Evolutionary conservation across 2,113 vertebrate species (phyloP).

Genomic region (Indri indri): DNA sequence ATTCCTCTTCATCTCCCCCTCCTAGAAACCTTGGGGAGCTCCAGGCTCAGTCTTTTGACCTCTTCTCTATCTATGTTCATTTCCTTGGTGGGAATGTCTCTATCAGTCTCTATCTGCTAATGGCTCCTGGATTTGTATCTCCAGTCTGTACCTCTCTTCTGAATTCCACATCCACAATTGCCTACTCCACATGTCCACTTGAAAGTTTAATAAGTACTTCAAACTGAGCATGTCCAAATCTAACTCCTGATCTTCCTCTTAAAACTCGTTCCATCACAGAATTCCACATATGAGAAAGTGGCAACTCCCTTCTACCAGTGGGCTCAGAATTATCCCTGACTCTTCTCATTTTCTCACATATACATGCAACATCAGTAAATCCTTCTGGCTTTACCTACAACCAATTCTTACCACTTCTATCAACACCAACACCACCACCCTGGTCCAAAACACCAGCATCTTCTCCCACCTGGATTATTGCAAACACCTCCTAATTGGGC

Average conservation of each 20-base stretch:
- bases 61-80: background rate
- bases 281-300: background rate
- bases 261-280: background rate
- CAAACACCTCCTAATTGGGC: background rate
- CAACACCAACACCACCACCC: background rate
- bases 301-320: background rate
- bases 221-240: background rate
- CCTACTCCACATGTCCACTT: background rate
- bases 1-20: background rate
- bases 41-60: background rate
- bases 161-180: background rate
- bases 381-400: background rate
- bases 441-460: background rate
- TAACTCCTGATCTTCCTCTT: background rate
- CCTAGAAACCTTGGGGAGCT: background rate
- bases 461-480: background rate
- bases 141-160: background rate
- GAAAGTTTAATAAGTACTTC: background rate
- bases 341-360: background rate
- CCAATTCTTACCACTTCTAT: background rate
- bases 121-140: background rate
- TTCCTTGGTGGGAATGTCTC: background rate
- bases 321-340: background rate
- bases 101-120: background rate
- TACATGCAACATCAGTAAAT: background rate